Base-by-base conservation (phyloP, 1,140 invertebrate genomes). In the Oreohelix idahoensis region DNA sequence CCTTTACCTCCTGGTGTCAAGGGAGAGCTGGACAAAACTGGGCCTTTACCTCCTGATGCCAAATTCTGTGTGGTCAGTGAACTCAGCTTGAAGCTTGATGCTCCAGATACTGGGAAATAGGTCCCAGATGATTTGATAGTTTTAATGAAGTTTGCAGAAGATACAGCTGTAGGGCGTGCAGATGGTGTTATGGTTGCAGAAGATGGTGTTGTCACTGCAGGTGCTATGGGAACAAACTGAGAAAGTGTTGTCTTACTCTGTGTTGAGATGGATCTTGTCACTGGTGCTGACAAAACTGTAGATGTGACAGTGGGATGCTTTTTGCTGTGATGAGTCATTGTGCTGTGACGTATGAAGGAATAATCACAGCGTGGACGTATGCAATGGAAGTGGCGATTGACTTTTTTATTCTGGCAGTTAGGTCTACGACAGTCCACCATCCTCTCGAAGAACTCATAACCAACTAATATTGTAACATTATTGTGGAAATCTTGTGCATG, bases 41-140 rank as follows among this genome's bases (percentile, higher is more conserved):
- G 23, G 8, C 23, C 32, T 45, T 0, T 38, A n/a, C 36, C 35
- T 69, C 58, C 58, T 8, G 15, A 17, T 23, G 29, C 32, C n/a
- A 69, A 32, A 36, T 53, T 15, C 42, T 77, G 45, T 51, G 75
- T 38, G 2, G 42, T 4, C 17, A 79, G 26, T 5, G 74, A 45
- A 29, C 23, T 75, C 36, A 71, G 11, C 36, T 79, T 51, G 36
- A 32, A 49, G n/a, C 49, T 45, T 1, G 83, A 38, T 20, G 69
- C 11, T 42, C 71, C 70, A 49, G 96, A 96, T 87, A 97, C 94
- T 89, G 97, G 97, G 94, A 96, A 98, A 94, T 96, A 98, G 93
- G 96, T 98, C 92, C 97, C 97, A 89, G 96, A 95, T 92, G 97
- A 96, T 95, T 96, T 97, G 93, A 97, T 96, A 49, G 77, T 88